A percentile compares a stretch with the other conserved stretches of the same genome.
Evolutionary conservation across 2,888 invertebrate species (phyloP).

Genomic region (Callyntrura sp.): DNA sequence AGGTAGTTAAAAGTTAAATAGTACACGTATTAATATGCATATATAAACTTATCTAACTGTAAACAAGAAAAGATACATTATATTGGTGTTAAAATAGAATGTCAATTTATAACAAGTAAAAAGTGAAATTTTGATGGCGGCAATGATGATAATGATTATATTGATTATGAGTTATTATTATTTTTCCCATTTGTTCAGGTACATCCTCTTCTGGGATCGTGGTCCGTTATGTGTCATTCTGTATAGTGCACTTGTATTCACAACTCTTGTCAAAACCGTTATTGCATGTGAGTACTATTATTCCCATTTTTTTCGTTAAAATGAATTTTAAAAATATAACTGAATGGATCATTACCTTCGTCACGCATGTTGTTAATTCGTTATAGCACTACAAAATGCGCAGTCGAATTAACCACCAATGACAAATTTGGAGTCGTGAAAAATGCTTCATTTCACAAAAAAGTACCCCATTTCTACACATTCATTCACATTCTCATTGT

Average conservation of each 20-base stretch:
- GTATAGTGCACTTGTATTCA: slow-evolving; percentile 55
- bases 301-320: not conserved
- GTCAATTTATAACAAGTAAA: not conserved
- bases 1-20: too few relatives aligned
- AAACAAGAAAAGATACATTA: too few relatives aligned
- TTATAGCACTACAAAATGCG: not conserved
- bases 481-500: slow-evolving; percentile 16
- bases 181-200: slow-evolving; percentile 52
- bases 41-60: too few relatives aligned
- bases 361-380: too few relatives aligned
- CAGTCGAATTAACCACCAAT: not conserved
- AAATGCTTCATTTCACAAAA: slow-evolving; percentile 25
- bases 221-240: slow-evolving; percentile 63
- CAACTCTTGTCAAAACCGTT: slow-evolving; percentile 63
- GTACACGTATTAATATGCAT: too few relatives aligned
- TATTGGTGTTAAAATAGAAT: too few relatives aligned
- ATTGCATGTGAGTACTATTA: slow-evolving; percentile 63
- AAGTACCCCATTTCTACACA: not conserved
- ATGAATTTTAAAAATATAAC: not conserved
- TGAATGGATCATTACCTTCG: too few relatives aligned
- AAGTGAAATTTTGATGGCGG: not conserved
- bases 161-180: not conserved
- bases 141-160: slow-evolving; percentile 20
- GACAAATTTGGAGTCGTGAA: slow-evolving; percentile 59
- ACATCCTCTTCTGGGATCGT: slow-evolving; percentile 70